Conservation (phyloP, 2,888 invertebrate species). For the Malthinus flaveolus region DNA sequence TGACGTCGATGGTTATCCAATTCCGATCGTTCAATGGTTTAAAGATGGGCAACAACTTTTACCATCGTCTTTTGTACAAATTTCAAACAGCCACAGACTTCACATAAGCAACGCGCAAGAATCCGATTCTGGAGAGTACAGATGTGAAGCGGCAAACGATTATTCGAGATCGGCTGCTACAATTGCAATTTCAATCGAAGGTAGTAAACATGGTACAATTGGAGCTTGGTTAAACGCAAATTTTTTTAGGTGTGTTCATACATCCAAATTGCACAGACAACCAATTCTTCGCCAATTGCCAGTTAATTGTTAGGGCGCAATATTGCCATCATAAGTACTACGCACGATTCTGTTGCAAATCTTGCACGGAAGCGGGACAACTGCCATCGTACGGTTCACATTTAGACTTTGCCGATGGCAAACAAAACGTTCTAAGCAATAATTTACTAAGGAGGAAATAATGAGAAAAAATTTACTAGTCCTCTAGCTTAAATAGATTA, state of each 20-base stretch:
- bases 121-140: slow-evolving; percentile 79
- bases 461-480: slow-evolving; percentile 19
- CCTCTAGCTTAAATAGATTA: slow-evolving; percentile 11
- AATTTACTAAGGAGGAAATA: slow-evolving; percentile 37
- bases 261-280: slow-evolving; percentile 85
- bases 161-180: slow-evolving; percentile 68
- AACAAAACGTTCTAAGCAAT: slow-evolving; percentile 40
- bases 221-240: too few relatives aligned
- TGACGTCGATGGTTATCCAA: slow-evolving; percentile 76
- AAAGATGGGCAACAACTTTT: slow-evolving; percentile 69
- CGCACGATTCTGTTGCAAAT: slow-evolving; percentile 90
- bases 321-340: slow-evolving; percentile 91
- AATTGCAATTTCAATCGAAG: slow-evolving; percentile 73
- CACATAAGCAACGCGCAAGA: slow-evolving; percentile 65
- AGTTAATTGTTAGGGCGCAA: slow-evolving; percentile 79
- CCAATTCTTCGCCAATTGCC: slow-evolving; percentile 86
- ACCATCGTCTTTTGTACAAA: slow-evolving; percentile 62
- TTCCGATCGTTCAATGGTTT: slow-evolving; percentile 78
- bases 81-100: slow-evolving; percentile 72
- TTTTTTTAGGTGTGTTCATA: slow-evolving; percentile 66
- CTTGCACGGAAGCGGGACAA: slow-evolving; percentile 86
- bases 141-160: slow-evolving; percentile 80
- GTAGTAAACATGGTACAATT: slow-evolving; percentile 55
- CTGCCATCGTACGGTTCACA: slow-evolving; percentile 59
- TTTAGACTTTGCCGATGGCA: slow-evolving; percentile 42